Base-by-base conservation (phyloP, 2,888 invertebrate genomes). In the Scelioninae gen. 2 region DNA sequence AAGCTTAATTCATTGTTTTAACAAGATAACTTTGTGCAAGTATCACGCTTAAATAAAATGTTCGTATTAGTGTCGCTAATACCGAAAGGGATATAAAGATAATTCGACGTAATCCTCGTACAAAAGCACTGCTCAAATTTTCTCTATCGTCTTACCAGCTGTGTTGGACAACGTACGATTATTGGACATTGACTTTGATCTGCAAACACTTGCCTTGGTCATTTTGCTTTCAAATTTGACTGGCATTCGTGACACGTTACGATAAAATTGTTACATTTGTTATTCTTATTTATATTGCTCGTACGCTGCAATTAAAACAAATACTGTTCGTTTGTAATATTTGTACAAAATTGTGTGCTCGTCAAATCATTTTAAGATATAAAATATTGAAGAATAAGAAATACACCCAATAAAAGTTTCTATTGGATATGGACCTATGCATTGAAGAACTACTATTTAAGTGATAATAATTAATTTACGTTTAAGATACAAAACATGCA, bases 101-200 rank as follows among this genome's bases (percentile, higher is more conserved):
- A 69, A 61, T 61, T 61, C 53, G 43, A 65, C 55, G 7, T 58
- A 67, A 67, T 58, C 50, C 57, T 28, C 41, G 15, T 50, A 58
- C 55, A 46, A 69, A 69, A 58, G 37, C 11, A 28, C 11, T 53
- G 31, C 16, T 41, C 11, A 10, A 55, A 74, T 53, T 76, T 72
- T 75, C 70, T 13, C 11, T 48, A 72, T 57, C 46, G 69, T 78
- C 78, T 82, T 81, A 79, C 83, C 84, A 83, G 81, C 81, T 84
- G 84, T 79, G 78, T 79, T 78, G 78, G 81, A 83, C 83, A 79
- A 79, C 74, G 61, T 73, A 73, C 78, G 78, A 73, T 78, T 80
- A 79, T 77, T 78, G 70, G 46, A 74, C 43, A 72, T 64, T 67
- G 76, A 76, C 74, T 74, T 76, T 77, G 75, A 79, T 74, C 75